Conservation (phyloP, 1,140 invertebrate genomes). For the Dinothrombium tinctorium region DNA sequence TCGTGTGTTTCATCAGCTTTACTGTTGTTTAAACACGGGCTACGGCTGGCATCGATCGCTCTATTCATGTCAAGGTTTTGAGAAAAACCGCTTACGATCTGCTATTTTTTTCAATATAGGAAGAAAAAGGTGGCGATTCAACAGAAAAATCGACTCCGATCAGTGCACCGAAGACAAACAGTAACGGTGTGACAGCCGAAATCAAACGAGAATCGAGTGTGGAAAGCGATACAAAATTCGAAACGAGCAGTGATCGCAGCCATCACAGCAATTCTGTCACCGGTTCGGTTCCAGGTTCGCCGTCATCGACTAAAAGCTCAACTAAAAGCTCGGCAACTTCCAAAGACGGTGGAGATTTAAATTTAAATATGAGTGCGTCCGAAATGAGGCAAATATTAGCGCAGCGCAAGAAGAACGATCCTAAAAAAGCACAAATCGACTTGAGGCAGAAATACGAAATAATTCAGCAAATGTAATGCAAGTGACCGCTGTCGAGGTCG, state of each 20-base stretch:
- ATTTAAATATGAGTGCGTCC: slow-evolving; percentile 61
- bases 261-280: slow-evolving; percentile 1
- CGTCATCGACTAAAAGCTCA: slow-evolving; percentile 11
- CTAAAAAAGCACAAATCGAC: slow-evolving; percentile 63
- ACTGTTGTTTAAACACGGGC: no score
- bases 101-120: no score
- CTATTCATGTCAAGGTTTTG: no score
- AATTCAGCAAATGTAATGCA: slow-evolving; percentile 47
- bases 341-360: slow-evolving; percentile 23
- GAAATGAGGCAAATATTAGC: slow-evolving; percentile 61
- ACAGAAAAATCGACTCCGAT: no score
- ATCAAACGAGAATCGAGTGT: no score
- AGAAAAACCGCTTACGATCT: no score
- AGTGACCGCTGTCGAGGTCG: no score
- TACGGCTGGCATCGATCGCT: no score
- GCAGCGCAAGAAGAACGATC: slow-evolving; percentile 57
- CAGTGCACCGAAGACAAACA: not conserved
- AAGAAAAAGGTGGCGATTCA: no score
- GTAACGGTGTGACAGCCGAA: no score
- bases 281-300: slow-evolving; percentile 5
- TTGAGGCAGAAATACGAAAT: slow-evolving; percentile 76
- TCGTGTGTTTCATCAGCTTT: no score
- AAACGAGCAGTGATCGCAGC: slow-evolving; percentile 4
- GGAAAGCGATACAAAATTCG: not conserved
- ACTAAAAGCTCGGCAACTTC: slow-evolving; percentile 4